These are phyloP conservation scores for Nymphalis polychloros DNA, from an alignment of 2,888 invertebrate species.

Conservation along the genomic window DNA sequence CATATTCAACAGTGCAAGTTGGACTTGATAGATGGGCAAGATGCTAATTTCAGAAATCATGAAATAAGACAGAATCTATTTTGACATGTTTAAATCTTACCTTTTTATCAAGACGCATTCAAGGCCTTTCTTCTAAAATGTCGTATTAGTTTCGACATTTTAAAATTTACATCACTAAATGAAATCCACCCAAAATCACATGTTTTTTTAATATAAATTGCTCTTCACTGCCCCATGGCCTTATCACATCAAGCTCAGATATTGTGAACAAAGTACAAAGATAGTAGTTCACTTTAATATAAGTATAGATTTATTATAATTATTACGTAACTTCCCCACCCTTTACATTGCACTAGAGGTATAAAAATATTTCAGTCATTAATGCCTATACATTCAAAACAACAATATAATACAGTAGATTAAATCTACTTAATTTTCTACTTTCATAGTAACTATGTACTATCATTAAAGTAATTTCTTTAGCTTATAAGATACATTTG, in stretches of 20 bases:
- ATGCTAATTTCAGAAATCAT: conserved; percentile 16
- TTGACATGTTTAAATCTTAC: conserved; percentile 19
- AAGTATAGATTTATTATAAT: conserved; percentile 55
- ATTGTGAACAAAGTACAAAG: conserved; percentile 70
- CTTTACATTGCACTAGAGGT: conserved; percentile 55
- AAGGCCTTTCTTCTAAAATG: conserved; percentile 25
- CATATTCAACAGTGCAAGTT: conserved; percentile 19
- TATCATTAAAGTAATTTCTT: conserved; percentile 57
- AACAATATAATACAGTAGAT: conserved; percentile 56
- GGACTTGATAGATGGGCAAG: conserved; percentile 31
- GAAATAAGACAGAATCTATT: conserved; percentile 8
- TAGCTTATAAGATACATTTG: conserved; percentile 61
- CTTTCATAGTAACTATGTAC: conserved; percentile 56
- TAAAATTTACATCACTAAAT: conserved; percentile 24
- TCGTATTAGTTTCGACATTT: conserved; percentile 25
- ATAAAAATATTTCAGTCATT: conserved; percentile 52
- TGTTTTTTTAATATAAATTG: conserved; percentile 14
- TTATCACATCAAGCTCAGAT: conserved; percentile 29
- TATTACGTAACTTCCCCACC: conserved; percentile 56
- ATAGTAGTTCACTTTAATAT: conserved; percentile 55
- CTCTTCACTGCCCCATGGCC: conserved; percentile 31
- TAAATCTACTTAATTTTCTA: conserved; percentile 68
- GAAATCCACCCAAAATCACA: conserved; percentile 15
- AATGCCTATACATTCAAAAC: conserved; percentile 36
- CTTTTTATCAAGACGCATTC: conserved; percentile 31